Conservation (phyloP, 2,113 vertebrate genomes). For the Hippocampus mohnikei region DNA sequence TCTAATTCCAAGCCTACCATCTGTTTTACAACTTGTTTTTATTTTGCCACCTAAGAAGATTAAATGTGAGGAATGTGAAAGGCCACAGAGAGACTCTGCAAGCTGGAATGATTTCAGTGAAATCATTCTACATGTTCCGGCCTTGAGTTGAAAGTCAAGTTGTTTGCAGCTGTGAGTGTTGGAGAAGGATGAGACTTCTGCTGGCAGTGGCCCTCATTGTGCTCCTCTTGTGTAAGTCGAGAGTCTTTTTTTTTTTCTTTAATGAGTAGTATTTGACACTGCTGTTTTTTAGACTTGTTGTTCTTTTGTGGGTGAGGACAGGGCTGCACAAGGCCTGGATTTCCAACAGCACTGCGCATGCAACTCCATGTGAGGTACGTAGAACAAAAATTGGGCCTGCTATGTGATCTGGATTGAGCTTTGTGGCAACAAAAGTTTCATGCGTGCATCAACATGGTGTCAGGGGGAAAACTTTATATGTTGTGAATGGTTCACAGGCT, state of each 20-base stretch:
- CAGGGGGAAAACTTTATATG: no score
- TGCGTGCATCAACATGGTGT: no score
- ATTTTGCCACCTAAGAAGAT: conserved; percentile 26
- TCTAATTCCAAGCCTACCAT: conserved; percentile 3
- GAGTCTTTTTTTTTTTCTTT: conserved; percentile 11
- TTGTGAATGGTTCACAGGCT: no score
- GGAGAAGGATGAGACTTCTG: conserved; percentile 45
- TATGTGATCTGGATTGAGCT: not conserved
- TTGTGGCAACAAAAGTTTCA: not conserved
- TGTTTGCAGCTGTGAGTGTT: conserved; percentile 2
- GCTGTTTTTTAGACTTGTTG: conserved; percentile 4
- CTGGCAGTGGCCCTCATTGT: conserved; percentile 38
- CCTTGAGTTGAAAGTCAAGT: not conserved
- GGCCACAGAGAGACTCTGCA: not conserved
- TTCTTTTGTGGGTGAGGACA: conserved; percentile 19
- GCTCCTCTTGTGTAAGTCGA: conserved; percentile 57
- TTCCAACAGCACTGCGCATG: conserved; percentile 4
- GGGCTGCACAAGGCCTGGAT: conserved; percentile 50
- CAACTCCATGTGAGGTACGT: conserved; percentile 45
- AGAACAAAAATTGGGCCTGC: not conserved
- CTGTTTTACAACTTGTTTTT: conserved; percentile 5
- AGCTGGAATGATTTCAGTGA: no score
- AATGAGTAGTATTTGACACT: conserved; percentile 38
- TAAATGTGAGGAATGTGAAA: conserved; percentile 13
- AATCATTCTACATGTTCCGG: not conserved